Base-by-base conservation (phyloP, 2,888 invertebrate species). In the Protula sp. region DNA sequence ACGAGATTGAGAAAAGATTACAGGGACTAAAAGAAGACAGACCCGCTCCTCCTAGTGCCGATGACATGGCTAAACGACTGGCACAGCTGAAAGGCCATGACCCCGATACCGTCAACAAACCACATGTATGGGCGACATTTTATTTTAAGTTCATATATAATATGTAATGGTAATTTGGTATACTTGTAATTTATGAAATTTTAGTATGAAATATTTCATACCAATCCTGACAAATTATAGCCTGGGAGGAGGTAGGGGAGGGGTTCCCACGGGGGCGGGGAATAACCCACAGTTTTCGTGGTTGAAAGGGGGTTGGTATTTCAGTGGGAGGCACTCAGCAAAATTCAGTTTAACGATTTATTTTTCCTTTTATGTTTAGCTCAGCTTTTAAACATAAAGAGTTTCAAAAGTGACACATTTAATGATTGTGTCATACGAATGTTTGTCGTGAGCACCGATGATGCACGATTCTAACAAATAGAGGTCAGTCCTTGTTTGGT, bases 1-100 rank as follows among this genome's bases (percentile, higher is more conserved):
- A 61, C 24, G 68, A 68, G 48, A 55, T 68, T 5, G 67, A 62
- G 30, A 38, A 55, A 19, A 63, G 75, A 55, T 62, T 78, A 5
- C 68, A 73, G 4, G 63, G 60, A 29, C 61, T 78, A 38, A 74
- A 72, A 62, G 75, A 59, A 56, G 60, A 55, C 29, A 47, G n/a
- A 48, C 29, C 38, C 1, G 54, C 60, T 4, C 54, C 51, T 28
- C 62, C 62, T 4, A 54, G 47, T 30, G 59, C 56, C 27, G 26
- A 50, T 19, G 60, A 64, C 22, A 63, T 64, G 57, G 47, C 50
- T 26, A 52, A n/a, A 2, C 30, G 62, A 5, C 47, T 64, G 28
- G 64, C 61, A 3, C 9, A 26, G 9, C 48, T 64, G n/a, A 47
- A 55, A 28, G 64, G 64, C 30, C 47, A 55, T 30, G 55, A 63